These are phyloP conservation scores for Aspidiotus destructor DNA, from an alignment of 2,888 invertebrate genomes.

Conservation along the genomic window DNA sequence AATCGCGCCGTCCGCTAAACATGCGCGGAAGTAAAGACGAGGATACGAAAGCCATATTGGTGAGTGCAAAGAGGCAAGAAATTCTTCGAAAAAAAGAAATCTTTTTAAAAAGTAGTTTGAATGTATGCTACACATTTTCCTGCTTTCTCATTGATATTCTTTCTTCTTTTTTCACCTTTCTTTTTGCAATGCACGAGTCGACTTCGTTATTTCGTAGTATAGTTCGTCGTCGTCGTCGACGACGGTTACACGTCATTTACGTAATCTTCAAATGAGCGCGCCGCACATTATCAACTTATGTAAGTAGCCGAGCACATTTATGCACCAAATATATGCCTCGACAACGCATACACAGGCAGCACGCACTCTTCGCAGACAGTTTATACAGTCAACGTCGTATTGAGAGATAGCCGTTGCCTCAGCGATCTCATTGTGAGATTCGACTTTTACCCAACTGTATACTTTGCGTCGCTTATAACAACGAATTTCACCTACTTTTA, in stretches of 20 bases:
- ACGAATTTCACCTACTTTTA: slow-evolving; percentile 19
- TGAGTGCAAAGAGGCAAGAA: too few relatives aligned
- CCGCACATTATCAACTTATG: slow-evolving; percentile 5
- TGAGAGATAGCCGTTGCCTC: slow-evolving; percentile 5
- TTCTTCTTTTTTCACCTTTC: not conserved
- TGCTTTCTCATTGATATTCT: not conserved
- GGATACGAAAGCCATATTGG: too few relatives aligned
- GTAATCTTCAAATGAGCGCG: slow-evolving; percentile 12
- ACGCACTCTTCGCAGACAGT: not conserved
- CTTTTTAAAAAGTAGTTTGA: too few relatives aligned
- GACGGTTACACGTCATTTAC: slow-evolving; percentile 14
- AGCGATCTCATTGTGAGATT: slow-evolving; percentile 5
- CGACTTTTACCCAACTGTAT: slow-evolving; percentile 13
- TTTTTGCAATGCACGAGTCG: not conserved
- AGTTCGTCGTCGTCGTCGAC: not conserved
- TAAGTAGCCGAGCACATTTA: not conserved
- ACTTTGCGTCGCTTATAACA: not conserved
- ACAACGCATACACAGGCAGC: not conserved
- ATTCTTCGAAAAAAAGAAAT: too few relatives aligned
- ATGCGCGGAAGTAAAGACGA: too few relatives aligned
- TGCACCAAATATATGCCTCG: not conserved
- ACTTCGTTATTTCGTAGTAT: slow-evolving; percentile 10
- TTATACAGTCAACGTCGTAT: not conserved
- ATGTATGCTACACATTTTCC: not conserved
- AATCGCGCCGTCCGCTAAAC: too few relatives aligned